These are phyloP conservation scores for Torymus texanus DNA, from an alignment of 2,888 invertebrate genomes.

Conservation along the genomic window DNA sequence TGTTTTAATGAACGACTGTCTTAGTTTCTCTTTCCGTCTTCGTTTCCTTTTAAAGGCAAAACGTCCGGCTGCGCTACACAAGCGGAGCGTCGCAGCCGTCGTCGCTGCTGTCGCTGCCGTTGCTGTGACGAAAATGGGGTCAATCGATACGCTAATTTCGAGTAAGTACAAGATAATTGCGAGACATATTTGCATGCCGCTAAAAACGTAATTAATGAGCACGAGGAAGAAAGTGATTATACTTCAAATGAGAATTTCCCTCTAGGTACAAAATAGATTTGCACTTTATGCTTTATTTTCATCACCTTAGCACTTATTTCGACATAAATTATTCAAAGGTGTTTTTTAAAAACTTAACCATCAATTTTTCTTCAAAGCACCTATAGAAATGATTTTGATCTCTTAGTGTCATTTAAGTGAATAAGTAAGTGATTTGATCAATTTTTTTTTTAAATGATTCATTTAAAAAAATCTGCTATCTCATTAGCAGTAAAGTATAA, in stretches of 20 bases:
- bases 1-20: conserved; percentile 37
- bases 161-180: conserved; percentile 64
- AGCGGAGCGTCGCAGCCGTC: neutral
- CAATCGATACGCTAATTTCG: conserved; percentile 67
- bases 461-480: too few species aligned
- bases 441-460: too few species aligned
- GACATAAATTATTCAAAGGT: neutral
- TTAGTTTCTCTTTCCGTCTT: neutral
- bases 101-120: neutral
- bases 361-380: too few species aligned
- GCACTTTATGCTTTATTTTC: conserved; percentile 4
- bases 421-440: too few species aligned
- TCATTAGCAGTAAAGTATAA: too few species aligned
- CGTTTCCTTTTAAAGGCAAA: conserved; percentile 23
- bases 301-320: neutral
- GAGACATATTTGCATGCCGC: conserved; percentile 57
- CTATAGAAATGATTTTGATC: too few species aligned
- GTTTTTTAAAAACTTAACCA: neutral
- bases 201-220: conserved; percentile 65
- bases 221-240: conserved; percentile 44
- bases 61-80: conserved; percentile 6
- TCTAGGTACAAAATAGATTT: neutral
- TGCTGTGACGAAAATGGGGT: conserved; percentile 59
- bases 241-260: conserved; percentile 41
- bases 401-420: too few species aligned